Base-by-base conservation (phyloP, 2,797 vertebrate genomes). In the Onychomys arenicola region DNA sequence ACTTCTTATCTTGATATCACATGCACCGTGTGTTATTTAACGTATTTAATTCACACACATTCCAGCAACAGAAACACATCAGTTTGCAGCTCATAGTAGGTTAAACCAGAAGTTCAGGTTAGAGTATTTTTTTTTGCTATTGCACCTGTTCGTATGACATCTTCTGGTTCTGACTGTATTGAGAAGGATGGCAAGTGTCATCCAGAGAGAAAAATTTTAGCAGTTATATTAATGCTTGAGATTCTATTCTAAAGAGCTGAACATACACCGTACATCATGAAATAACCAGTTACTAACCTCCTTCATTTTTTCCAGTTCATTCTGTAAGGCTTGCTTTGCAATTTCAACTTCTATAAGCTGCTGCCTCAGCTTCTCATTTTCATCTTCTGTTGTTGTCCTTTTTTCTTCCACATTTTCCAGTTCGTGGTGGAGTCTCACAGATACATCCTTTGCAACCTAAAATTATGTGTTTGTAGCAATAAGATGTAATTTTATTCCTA, bases 401-500 rank as follows among this genome's bases (percentile, higher is more conserved):
- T 99, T 99, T 98, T 99, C 99, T 98, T 99, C 99, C 96, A 99
- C 99, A 1, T 99, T 99, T 99, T 99, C 99, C 96, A 99, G 97
- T 97, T 99, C 99, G 2, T 99, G 99, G 98, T 99, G 99, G 97
- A 99, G 98, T 95, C 99, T 99, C 97, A 99, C 99, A 0, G 99
- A 99, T 49, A 99, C 99, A 97, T 99, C 99, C 96, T 99, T 99
- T 23, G 99, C 99, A 98, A 99, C 99, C 99, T 99, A 97, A 93
- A 97, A 69, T 34, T 95, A 98, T 97, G 13, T 27, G n/a, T 95
- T 97, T 88, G 52, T 96, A 96, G 96, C 93, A 94, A 93, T 81
- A 96, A 92, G 69, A 89, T 78, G 80, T 46, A 82, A 10, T 76
- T 57, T 76, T 40, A 73, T 90, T 89, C 40, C 73, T 10, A 90